Evolutionary conservation across 2,888 invertebrate species (phyloP).

Genomic region (Macropis europaea): DNA sequence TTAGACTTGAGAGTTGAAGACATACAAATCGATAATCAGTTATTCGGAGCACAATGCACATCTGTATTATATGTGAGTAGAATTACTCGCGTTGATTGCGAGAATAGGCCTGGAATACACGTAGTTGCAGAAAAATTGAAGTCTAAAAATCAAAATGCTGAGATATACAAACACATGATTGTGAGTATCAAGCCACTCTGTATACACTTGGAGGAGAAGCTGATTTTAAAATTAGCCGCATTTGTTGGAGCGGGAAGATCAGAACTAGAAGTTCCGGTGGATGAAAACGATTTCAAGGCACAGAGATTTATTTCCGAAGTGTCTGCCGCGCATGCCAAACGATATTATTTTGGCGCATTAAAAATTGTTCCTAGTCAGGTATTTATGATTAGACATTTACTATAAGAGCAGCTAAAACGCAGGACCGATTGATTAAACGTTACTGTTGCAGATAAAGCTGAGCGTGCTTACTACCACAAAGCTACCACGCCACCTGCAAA

Average conservation of each 20-base stretch:
- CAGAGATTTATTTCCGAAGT: conserved; percentile 90
- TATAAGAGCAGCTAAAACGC: too few relatives aligned
- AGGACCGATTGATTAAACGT: too few relatives aligned
- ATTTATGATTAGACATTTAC: too few relatives aligned
- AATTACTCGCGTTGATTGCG: conserved; percentile 80
- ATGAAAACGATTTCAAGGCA: conserved; percentile 90
- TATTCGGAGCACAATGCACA: conserved; percentile 91
- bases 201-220: conserved; percentile 92
- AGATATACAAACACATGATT: conserved; percentile 92
- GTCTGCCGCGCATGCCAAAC: conserved; percentile 88
- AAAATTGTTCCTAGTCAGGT: conserved; percentile 90
- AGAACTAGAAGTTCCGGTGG: conserved; percentile 83
- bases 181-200: conserved; percentile 91
- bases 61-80: conserved; percentile 89
- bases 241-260: conserved; percentile 82
- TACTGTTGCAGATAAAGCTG: conserved; percentile 86
- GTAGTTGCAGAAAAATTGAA: conserved; percentile 89
- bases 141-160: conserved; percentile 86
- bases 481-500: conserved; percentile 87
- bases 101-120: conserved; percentile 87
- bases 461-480: conserved; percentile 95
- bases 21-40: conserved; percentile 87
- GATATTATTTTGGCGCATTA: conserved; percentile 93
- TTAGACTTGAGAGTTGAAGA: conserved; percentile 88
- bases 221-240: conserved; percentile 87